Base-by-base conservation (phyloP, 2,797 vertebrate species). In the Thunnus albacares region DNA sequence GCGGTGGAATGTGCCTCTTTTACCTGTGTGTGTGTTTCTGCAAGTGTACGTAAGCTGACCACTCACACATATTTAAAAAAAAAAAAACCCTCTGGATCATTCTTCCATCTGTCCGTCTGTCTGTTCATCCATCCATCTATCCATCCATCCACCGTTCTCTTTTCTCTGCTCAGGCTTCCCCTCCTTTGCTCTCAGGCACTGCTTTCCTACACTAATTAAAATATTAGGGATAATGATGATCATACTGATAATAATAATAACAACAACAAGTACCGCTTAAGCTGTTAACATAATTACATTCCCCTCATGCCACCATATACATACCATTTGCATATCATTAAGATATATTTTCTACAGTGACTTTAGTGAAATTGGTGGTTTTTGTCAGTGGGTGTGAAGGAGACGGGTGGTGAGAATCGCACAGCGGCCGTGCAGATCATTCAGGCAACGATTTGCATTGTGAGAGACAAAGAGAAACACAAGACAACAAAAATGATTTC, bases 231-330 rank as follows among this genome's bases (percentile, higher is more conserved):
- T 94, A 88, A 92, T 93, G 88, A 91, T 92, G 88, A 94, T 92
- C 85, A 82, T 90, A 89, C 88, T 49, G 71, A 91, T 93, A 94
- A 91, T 92, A 86, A 88, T 87, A 89, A 88, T 80, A 90, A 92
- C 81, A 90, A 95, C 87, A 94, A 94, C 93, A 95, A 95, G 93
- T 94, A 89, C 87, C 88, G 84, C 90, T 95, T 95, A 93, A 93
- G 92, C 92, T 94, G 91, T 96, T 94, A 94, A 94, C 92, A 94
- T 96, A 95, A 96, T 95, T 95, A 89, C 87, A 84, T 93, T 86
- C 88, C 88, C 91, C 91, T 90, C 84, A 87, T 91, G 91, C 91
- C 89, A 89, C 82, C 86, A 78, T 90, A 91, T 92, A 93, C 92
- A 93, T 94, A 94, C 83, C 82, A 95, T 96, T 94, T 94, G 92